A percentile compares a stretch with the other conserved stretches of the same genome.
Evolutionary conservation across 2,113 vertebrate genomes (phyloP).

Genomic region (Todiramphus chloris): DNA sequence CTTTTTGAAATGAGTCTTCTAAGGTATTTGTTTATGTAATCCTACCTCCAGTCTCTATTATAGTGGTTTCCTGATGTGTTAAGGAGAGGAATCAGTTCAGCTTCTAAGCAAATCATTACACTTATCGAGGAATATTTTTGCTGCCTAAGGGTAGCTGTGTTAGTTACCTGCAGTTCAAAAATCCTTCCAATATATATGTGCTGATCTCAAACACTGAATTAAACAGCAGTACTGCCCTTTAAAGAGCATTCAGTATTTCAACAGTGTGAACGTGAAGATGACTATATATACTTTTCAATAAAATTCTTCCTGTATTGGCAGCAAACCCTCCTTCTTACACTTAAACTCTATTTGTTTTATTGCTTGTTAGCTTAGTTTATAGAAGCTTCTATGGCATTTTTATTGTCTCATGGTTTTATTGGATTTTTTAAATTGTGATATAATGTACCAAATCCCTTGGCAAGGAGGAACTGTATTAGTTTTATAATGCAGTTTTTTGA

Average conservation of each 20-base stretch:
- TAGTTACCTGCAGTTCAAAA: neutral
- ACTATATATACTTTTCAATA: conserved; percentile 26
- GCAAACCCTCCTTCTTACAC: neutral
- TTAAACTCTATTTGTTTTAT: conserved; percentile 50
- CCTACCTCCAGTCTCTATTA: neutral
- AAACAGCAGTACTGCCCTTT: conserved; percentile 14
- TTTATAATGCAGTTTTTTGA: neutral
- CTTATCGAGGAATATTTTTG: neutral
- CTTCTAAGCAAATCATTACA: neutral
- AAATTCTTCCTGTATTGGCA: conserved; percentile 36
- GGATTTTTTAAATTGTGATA: conserved; percentile 44
- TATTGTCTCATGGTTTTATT: conserved; percentile 38
- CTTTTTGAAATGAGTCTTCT: neutral
- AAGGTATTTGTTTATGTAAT: neutral
- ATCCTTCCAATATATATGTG: neutral
- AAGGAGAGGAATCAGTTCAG: neutral
- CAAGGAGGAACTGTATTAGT: neutral
- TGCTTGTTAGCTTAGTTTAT: conserved; percentile 63
- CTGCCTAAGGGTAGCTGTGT: neutral
- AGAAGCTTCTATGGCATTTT: conserved; percentile 29
- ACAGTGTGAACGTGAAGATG: neutral
- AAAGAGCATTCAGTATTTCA: conserved; percentile 16
- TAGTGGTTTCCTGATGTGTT: neutral
- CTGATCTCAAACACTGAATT: neutral
- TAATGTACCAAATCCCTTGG: conserved; percentile 34